Evolutionary conservation across 1,140 invertebrate genomes (phyloP).

Genomic region (Drosophila pachea): DNA sequence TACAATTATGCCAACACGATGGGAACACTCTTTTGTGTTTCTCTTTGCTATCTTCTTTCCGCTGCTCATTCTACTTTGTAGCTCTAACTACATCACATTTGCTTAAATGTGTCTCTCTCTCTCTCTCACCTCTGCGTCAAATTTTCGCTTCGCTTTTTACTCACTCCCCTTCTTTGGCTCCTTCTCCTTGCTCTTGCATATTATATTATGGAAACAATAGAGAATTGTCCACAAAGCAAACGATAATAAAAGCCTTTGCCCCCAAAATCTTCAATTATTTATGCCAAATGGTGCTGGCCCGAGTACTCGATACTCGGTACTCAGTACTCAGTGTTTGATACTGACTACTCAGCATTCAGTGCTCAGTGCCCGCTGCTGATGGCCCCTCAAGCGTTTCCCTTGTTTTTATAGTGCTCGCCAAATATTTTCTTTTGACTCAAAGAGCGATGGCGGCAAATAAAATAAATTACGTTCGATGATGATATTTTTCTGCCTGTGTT

Average conservation of each 20-base stretch:
- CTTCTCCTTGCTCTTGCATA: conserved; percentile 1
- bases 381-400: background rate
- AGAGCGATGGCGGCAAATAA: conserved; percentile 54
- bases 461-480: conserved; percentile 68
- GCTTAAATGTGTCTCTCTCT: too few species aligned
- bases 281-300: conserved; percentile 3
- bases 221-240: conserved; percentile 1
- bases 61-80: too few species aligned
- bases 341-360: background rate
- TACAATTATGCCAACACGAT: too few species aligned
- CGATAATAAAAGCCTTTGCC: conserved; percentile 17
- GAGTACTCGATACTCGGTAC: background rate
- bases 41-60: too few species aligned
- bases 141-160: background rate
- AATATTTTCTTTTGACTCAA: conserved; percentile 70
- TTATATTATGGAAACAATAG: conserved; percentile 9
- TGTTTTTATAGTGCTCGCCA: conserved; percentile 39
- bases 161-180: background rate
- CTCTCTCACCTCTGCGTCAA: background rate
- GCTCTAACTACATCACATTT: too few species aligned
- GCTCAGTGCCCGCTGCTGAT: background rate
- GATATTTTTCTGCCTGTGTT: conserved; percentile 38
- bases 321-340: background rate
- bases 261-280: conserved; percentile 22
- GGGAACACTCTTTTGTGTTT: too few species aligned